These are phyloP conservation scores for Nycticryphes semicollaris DNA, from an alignment of 2,113 vertebrate species.

Conservation along the genomic window DNA sequence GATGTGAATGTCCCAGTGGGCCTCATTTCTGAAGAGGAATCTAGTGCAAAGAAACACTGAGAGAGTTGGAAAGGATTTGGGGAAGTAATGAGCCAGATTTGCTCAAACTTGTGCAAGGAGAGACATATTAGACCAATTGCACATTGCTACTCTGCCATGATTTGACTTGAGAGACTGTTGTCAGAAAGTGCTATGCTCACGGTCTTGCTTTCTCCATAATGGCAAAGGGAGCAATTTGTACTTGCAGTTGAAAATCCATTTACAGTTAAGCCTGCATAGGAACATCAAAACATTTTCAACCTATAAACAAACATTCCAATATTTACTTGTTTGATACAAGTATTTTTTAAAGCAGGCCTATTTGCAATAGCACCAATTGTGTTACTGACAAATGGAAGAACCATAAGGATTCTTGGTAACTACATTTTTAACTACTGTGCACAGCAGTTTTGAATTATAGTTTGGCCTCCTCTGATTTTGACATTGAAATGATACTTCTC, in stretches of 20 bases:
- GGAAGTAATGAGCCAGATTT: neutral
- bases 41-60: neutral
- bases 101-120: neutral
- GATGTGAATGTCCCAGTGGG: neutral
- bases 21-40: neutral
- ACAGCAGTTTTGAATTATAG: neutral
- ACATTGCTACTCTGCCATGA: neutral
- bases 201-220: neutral
- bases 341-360: neutral
- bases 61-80: neutral
- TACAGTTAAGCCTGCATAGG: neutral
- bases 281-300: neutral
- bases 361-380: neutral
- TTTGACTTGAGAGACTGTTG: neutral
- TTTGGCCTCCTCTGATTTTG: neutral
- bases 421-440: neutral
- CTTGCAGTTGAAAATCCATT: neutral
- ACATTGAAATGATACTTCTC: neutral
- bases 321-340: neutral
- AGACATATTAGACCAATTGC: neutral
- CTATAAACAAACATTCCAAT: neutral
- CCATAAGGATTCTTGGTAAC: neutral
- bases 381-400: neutral
- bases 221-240: neutral
- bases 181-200: neutral